A percentile compares a stretch with the other conserved stretches of the same genome.
These are phyloP conservation scores for Eumeta japonica DNA, from an alignment of 1,140 invertebrate species.

Conservation along the genomic window DNA sequence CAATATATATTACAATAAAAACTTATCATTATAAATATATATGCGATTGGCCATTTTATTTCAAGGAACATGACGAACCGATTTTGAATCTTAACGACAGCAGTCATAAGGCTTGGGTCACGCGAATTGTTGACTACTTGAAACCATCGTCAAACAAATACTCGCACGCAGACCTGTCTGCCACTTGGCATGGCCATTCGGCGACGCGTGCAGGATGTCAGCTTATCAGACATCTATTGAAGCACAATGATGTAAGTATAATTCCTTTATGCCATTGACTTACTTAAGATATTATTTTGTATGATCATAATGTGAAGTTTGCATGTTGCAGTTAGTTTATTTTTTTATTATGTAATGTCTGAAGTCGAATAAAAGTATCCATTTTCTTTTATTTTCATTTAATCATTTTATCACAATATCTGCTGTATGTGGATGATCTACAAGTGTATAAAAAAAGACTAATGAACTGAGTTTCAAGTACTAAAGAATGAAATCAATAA, in stretches of 20 bases:
- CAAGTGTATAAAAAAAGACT: too few relatives aligned
- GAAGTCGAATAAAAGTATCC: too few relatives aligned
- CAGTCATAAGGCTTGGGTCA: slow-evolving; percentile 75
- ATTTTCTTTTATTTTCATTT: too few relatives aligned
- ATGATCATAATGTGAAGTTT: slow-evolving; percentile 8
- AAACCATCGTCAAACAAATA: slow-evolving; percentile 86
- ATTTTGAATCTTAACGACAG: slow-evolving; percentile 59
- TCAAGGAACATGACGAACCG: slow-evolving; percentile 38
- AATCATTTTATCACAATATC: too few relatives aligned
- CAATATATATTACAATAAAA: too few relatives aligned
- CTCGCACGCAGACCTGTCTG: slow-evolving; percentile 64
- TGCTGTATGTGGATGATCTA: too few relatives aligned
- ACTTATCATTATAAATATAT: too few relatives aligned
- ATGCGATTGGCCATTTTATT: too few relatives aligned
- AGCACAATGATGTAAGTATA: slow-evolving; percentile 38
- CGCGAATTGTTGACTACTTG: slow-evolving; percentile 80
- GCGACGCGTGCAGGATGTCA: slow-evolving; percentile 43
- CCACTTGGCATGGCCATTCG: slow-evolving; percentile 34
- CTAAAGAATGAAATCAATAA: too few relatives aligned
- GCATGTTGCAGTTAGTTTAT: too few relatives aligned
- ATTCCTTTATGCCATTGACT: not conserved
- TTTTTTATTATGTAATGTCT: too few relatives aligned
- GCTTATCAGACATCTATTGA: slow-evolving; percentile 37
- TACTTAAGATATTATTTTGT: not conserved
- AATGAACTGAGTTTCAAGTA: too few relatives aligned